phyloP scores from a whole-genome alignment of 2,113 vertebrate genomes.

The Limnothrissa miodon region DNA sequence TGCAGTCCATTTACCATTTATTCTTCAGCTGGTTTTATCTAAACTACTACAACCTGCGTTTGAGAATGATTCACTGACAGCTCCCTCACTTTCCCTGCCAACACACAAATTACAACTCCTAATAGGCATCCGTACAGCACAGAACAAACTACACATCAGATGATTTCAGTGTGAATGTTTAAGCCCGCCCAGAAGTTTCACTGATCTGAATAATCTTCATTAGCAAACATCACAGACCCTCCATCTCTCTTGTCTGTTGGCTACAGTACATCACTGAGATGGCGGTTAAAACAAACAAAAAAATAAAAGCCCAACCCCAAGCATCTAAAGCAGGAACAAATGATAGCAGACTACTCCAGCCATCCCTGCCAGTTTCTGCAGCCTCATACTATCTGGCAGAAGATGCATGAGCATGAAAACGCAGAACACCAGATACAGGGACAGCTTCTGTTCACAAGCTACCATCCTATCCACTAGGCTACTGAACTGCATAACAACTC shows the following conservation, averaged over 20 bases:
- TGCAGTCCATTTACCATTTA: too few relatives aligned
- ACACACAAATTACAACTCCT: not conserved
- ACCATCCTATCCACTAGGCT: too few relatives aligned
- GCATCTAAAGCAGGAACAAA: not conserved
- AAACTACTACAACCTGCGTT: not conserved
- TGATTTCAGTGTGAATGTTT: not conserved
- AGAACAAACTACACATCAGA: not conserved
- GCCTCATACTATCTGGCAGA: too few relatives aligned
- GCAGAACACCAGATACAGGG: too few relatives aligned
- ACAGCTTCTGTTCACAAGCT: too few relatives aligned
- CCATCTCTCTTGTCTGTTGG: not conserved
- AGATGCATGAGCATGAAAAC: too few relatives aligned
- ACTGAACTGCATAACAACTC: too few relatives aligned
- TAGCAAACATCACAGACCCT: not conserved
- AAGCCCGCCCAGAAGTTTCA: not conserved
- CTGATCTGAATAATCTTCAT: not conserved
- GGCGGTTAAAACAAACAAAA: not conserved
- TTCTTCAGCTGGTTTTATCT: not conserved
- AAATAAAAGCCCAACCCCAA: not conserved
- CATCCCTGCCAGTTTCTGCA: too few relatives aligned
- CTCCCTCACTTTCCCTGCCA: too few relatives aligned
- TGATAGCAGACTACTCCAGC: not conserved
- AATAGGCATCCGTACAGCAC: not conserved
- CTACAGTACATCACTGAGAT: not conserved
- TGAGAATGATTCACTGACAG: not conserved